Base-by-base conservation (phyloP, 2,113 vertebrate genomes). In the Siphamia tubifer region DNA sequence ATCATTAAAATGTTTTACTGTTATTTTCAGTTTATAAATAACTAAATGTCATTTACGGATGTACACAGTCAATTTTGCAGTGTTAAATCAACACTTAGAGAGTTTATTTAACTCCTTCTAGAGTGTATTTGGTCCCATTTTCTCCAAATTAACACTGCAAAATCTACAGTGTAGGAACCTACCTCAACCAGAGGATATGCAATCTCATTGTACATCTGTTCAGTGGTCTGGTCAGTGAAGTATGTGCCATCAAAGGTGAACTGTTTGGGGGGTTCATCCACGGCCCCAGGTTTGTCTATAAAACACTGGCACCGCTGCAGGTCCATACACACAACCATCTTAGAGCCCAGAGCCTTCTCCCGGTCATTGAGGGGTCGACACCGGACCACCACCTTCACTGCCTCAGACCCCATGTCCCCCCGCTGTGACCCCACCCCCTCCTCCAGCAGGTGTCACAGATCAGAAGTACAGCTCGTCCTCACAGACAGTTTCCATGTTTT, bases 171-270 rank as follows among this genome's bases (percentile, higher is more conserved):
- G 10, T 12, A 8, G 12, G 3, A 64, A 21, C 87, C 90, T 74
- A 97, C 96, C 95, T 98, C 95, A 45, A 96, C 93, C 2, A 96
- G 77, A 0, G 89, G 93, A 75, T 93, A 94, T 11, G 94, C 92
- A 1, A 94, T 92, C 63, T 98, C 94, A 0, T 94, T 96, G 91
- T 96, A 96, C 90, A 96, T 92, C 90, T 95, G 92, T 79, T 97
- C 93, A 0, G 95, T 96, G 84, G 74, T 86, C 48, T 94, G 94
- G 25, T 94, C 90, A 17, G 78, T 71, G 55, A 65, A 76, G 83
- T 95, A 96, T 0, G 90, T 93, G 68, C 95, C 95, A 0, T 95
- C 94, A 15, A 96, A 97, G 54, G 94, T 95, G 90, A 99, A 96
- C 77, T 93, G 94, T 71, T 95, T 95, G 0, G 94, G 92, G 1